These are phyloP conservation scores for Myotis daubentonii DNA, from an alignment of 2,797 vertebrate genomes.

Conservation along the genomic window DNA sequence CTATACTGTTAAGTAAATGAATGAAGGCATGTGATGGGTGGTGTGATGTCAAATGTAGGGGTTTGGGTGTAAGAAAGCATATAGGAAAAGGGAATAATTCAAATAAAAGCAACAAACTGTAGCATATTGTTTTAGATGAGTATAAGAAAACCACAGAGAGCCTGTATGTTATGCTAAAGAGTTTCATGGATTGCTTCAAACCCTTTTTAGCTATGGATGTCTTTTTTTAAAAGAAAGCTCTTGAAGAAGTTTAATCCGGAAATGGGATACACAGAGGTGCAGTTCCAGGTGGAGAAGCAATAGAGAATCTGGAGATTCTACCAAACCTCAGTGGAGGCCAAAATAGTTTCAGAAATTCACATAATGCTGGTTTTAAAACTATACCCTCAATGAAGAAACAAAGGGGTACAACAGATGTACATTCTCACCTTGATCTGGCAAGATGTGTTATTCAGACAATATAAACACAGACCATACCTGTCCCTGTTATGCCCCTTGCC, in stretches of 20 bases:
- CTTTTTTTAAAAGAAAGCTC: background rate
- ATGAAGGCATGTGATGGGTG: background rate
- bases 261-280: background rate
- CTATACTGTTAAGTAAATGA: background rate
- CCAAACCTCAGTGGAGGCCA: background rate
- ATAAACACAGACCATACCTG: background rate
- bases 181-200: background rate
- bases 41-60: background rate
- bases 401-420: background rate
- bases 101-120: background rate
- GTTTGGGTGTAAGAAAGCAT: background rate
- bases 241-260: background rate
- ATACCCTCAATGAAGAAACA: background rate
- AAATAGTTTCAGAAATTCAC: background rate
- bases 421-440: background rate
- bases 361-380: background rate
- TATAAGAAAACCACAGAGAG: background rate
- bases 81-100: background rate
- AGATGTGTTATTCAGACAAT: background rate
- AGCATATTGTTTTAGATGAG: background rate
- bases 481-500: background rate
- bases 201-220: background rate
- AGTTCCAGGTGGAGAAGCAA: background rate
- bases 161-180: background rate
- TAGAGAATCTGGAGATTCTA: background rate